phyloP scores from a whole-genome alignment of 2,113 vertebrate genomes.

The Genyomyrus donnyi region DNA sequence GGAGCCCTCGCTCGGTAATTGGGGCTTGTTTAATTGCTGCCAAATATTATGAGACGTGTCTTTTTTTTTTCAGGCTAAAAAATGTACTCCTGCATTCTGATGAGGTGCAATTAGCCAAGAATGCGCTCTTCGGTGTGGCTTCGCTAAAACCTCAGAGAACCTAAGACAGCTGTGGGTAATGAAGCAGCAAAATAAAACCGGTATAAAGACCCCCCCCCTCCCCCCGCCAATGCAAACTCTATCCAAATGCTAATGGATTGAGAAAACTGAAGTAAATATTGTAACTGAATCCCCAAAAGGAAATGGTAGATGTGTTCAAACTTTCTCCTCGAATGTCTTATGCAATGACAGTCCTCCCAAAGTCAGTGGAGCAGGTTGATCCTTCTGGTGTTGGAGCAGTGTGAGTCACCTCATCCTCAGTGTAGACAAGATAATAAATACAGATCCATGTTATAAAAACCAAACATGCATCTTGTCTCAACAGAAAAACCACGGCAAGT shows the following conservation, averaged over 20 bases:
- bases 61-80: constrained; percentile 7
- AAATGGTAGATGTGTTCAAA: background rate
- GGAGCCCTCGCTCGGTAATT: background rate
- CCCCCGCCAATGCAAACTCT: background rate
- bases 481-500: background rate
- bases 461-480: background rate
- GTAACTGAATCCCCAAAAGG: background rate
- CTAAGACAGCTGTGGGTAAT: constrained; percentile 7
- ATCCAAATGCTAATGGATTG: background rate
- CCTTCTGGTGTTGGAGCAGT: background rate
- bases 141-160: background rate
- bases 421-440: background rate
- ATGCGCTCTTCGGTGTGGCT: background rate
- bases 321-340: background rate
- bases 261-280: constrained; percentile 5
- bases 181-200: constrained; percentile 9
- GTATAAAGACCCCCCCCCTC: background rate
- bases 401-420: background rate
- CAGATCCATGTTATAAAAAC: background rate
- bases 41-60: constrained; percentile 14
- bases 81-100: constrained; percentile 10
- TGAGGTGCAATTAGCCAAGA: constrained; percentile 14
- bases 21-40: constrained; percentile 11
- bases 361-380: background rate
- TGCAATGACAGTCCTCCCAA: background rate